These are phyloP conservation scores for Piaya cayana DNA, from an alignment of 2,113 vertebrate genomes.

Conservation along the genomic window DNA sequence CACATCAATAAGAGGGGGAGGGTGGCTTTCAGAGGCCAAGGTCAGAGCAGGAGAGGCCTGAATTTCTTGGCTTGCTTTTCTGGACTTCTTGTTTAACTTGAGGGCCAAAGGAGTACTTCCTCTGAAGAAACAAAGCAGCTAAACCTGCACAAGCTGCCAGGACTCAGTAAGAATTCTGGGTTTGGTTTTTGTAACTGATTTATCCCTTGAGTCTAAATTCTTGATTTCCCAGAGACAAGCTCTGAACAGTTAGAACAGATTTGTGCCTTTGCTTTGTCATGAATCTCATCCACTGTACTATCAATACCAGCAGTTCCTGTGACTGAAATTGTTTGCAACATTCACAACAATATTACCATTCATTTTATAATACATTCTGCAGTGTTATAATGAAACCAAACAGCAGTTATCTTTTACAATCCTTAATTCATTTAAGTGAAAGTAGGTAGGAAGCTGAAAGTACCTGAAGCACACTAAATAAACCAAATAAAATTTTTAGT, in stretches of 20 bases:
- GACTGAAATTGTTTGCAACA: constrained; percentile 24
- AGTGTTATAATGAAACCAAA: constrained; percentile 6
- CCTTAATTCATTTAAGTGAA: not conserved
- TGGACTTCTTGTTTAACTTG: not conserved
- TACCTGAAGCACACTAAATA: not conserved
- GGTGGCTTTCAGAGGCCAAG: not conserved
- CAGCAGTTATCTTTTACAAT: not conserved
- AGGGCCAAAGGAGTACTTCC: not conserved
- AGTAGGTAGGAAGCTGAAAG: not conserved
- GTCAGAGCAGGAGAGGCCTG: not conserved
- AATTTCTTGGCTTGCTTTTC: not conserved
- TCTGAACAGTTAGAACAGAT: not conserved
- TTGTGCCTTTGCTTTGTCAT: constrained; percentile 24
- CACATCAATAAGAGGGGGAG: not conserved
- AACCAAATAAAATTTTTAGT: not conserved
- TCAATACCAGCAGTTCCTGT: constrained; percentile 35
- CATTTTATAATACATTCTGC: constrained; percentile 8
- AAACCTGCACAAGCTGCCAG: not conserved
- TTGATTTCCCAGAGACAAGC: not conserved
- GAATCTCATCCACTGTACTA: constrained; percentile 24
- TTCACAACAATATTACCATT: not conserved
- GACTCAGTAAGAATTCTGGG: not conserved
- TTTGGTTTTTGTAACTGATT: not conserved
- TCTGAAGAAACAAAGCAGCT: not conserved
- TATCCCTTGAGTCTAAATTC: not conserved